phyloP scores from a whole-genome alignment of 2,797 vertebrate genomes.

The Cyclopterus lumpus region DNA sequence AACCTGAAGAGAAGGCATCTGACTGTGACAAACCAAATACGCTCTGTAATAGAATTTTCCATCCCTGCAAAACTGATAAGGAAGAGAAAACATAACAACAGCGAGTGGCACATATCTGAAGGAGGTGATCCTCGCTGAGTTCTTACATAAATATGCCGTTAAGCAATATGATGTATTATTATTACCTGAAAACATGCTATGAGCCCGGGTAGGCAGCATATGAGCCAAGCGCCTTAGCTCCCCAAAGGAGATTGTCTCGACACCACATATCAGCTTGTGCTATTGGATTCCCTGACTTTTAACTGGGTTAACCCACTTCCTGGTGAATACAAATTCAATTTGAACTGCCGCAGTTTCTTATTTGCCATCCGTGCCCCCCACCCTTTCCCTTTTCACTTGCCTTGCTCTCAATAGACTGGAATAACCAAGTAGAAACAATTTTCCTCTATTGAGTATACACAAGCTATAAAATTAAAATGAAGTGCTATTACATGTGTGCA shows the following conservation, averaged over 20 bases:
- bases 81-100: constrained; percentile 79
- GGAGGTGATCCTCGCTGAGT: constrained; percentile 71
- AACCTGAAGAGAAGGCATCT: constrained; percentile 77
- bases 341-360: constrained; percentile 84
- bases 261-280: constrained; percentile 82
- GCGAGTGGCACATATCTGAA: constrained; percentile 73
- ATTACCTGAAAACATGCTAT: constrained; percentile 84
- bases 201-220: constrained; percentile 75
- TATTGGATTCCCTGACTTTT: constrained; percentile 88
- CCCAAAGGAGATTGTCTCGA: constrained; percentile 84
- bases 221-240: constrained; percentile 78
- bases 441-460: constrained; percentile 83
- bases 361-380: constrained; percentile 70
- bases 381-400: constrained; percentile 63
- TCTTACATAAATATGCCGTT: constrained; percentile 82
- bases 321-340: constrained; percentile 90
- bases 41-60: constrained; percentile 78
- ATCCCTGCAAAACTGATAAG: constrained; percentile 79
- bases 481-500: constrained; percentile 81
- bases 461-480: constrained; percentile 87
- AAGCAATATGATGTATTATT: constrained; percentile 84
- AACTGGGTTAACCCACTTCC: constrained; percentile 89
- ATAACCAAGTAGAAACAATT: constrained; percentile 85
- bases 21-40: constrained; percentile 82
- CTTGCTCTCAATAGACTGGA: constrained; percentile 82